A percentile compares a stretch with the other conserved stretches of the same genome.
phyloP scores from a whole-genome alignment of 2,113 vertebrate genomes.

The Irena cyanogastra region DNA sequence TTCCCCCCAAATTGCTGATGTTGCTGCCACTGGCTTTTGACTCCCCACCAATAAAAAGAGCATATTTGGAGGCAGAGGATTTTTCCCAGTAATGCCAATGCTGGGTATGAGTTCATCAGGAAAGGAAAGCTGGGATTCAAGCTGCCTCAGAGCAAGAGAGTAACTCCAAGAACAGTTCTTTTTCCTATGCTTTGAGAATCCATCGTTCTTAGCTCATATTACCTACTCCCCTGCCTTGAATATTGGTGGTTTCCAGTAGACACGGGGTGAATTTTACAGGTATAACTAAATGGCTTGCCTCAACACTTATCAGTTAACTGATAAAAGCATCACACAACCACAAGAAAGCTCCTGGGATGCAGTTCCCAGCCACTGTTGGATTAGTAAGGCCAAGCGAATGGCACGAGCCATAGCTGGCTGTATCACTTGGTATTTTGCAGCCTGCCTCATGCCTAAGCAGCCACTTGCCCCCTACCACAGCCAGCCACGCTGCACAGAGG shows the following conservation, averaged over 20 bases:
- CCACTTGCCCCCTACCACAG: neutral
- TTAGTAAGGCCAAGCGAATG: neutral
- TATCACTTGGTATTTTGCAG: neutral
- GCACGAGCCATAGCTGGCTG: neutral
- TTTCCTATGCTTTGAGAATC: neutral
- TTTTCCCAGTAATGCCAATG: neutral
- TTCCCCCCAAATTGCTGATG: neutral
- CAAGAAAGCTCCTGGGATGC: neutral
- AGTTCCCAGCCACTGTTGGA: neutral
- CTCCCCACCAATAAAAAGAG: neutral
- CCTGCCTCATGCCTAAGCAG: neutral
- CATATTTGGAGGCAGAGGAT: neutral
- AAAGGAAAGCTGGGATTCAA: neutral
- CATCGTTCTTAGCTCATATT: neutral
- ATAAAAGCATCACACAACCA: neutral
- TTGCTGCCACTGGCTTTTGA: neutral
- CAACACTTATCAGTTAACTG: neutral
- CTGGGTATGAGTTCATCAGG: neutral
- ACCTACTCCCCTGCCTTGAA: neutral
- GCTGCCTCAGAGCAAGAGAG: neutral
- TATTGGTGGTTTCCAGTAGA: neutral
- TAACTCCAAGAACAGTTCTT: neutral
- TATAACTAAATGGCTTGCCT: neutral
- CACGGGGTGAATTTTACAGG: neutral
- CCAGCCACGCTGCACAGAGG: fast-evolving